Evolutionary conservation across 2,113 vertebrate genomes (phyloP).

Genomic region (Beaufortia kweichowensis): DNA sequence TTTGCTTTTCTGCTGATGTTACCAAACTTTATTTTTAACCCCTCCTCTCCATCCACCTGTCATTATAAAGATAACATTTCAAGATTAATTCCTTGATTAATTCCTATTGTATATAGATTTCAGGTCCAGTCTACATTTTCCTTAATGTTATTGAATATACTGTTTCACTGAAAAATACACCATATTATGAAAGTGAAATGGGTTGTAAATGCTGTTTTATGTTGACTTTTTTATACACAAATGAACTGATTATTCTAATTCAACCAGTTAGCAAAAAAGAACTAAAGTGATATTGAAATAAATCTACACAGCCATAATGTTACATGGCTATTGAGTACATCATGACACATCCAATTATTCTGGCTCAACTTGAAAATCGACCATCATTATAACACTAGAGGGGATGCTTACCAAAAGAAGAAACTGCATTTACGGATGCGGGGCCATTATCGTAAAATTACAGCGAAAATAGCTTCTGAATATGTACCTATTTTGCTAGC

Average conservation of each 20-base stretch:
- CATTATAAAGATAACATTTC: neutral
- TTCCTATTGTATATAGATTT: too few relatives aligned
- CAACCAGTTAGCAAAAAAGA: neutral
- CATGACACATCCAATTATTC: slow-evolving; percentile 7
- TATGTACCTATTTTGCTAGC: neutral
- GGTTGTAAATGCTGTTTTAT: too few relatives aligned
- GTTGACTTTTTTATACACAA: too few relatives aligned
- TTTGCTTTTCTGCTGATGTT: too few relatives aligned
- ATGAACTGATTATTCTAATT: too few relatives aligned
- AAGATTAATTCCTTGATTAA: too few relatives aligned
- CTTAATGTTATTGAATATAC: too few relatives aligned
- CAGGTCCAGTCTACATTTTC: too few relatives aligned
- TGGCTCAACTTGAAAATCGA: neutral
- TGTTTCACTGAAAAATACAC: too few relatives aligned
- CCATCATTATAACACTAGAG: neutral
- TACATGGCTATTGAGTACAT: slow-evolving; percentile 1
- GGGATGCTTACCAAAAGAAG: slow-evolving; percentile 4
- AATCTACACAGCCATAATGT: neutral
- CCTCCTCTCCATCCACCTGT: too few relatives aligned
- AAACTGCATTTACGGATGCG: slow-evolving; percentile 30
- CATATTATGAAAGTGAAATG: too few relatives aligned
- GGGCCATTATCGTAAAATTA: slow-evolving; percentile 22
- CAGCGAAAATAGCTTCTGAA: neutral
- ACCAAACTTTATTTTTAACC: too few relatives aligned
- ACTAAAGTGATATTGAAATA: neutral